phyloP scores from a whole-genome alignment of 1,140 invertebrate species.

The Megalopta genalis region DNA sequence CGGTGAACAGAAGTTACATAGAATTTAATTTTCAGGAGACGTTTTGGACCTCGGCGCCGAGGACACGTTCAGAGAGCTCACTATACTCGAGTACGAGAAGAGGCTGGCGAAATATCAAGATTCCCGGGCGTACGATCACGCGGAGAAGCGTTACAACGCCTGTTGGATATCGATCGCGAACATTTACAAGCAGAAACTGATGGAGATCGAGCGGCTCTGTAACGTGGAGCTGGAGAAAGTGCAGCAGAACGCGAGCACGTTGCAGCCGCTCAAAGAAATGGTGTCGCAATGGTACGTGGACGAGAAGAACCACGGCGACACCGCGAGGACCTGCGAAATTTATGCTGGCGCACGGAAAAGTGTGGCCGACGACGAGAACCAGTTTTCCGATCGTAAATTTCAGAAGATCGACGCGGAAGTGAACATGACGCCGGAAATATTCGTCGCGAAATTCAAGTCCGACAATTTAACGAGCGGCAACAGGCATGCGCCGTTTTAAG shows the following conservation, averaged over 20 bases:
- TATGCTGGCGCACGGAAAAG: not conserved
- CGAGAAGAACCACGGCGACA: conserved; percentile 52
- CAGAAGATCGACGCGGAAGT: conserved; percentile 51
- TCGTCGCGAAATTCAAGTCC: conserved; percentile 52
- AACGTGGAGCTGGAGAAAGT: conserved; percentile 66
- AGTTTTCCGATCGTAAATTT: not conserved
- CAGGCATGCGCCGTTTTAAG: conserved; percentile 1
- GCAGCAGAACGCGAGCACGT: conserved; percentile 46
- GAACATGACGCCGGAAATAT: conserved; percentile 60
- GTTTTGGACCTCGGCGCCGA: conserved; percentile 41
- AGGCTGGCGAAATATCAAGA: conserved; percentile 64
- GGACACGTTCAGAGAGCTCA: conserved; percentile 33
- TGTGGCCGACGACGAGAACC: not conserved
- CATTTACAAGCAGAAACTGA: conserved; percentile 56
- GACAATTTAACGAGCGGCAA: conserved; percentile 43
- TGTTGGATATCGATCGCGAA: conserved; percentile 55
- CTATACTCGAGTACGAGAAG: conserved; percentile 64
- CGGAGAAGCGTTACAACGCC: conserved; percentile 61
- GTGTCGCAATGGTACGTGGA: conserved; percentile 57
- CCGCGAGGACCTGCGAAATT: conserved; percentile 8
- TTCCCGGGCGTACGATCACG: conserved; percentile 44
- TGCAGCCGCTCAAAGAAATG: conserved; percentile 61
- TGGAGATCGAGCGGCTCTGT: conserved; percentile 63
- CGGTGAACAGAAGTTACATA: not conserved
- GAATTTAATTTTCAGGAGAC: not conserved